These are phyloP conservation scores for Loxodonta africana DNA, from an alignment of 2,113 vertebrate species.

Conservation along the genomic window DNA sequence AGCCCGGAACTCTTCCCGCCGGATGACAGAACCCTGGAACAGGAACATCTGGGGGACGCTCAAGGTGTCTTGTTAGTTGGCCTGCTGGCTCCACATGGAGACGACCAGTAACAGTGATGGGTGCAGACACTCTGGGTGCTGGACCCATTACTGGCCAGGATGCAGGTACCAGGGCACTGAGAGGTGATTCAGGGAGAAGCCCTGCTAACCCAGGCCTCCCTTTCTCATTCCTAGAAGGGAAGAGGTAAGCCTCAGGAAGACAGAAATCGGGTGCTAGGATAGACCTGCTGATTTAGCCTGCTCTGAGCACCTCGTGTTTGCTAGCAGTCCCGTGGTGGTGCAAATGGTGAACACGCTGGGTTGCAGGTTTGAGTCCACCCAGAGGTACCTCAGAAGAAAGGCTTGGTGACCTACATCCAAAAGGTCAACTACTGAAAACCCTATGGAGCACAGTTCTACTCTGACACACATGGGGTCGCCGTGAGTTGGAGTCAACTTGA, in stretches of 20 bases:
- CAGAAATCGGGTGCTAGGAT: neutral
- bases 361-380: too few species aligned
- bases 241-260: neutral
- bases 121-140: neutral
- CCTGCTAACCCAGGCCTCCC: neutral
- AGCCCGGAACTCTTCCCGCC: conserved; percentile 69
- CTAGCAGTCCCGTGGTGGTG: neutral
- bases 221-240: neutral
- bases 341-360: neutral
- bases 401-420: too few species aligned
- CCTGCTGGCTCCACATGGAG: conserved; percentile 17
- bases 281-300: neutral
- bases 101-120: neutral
- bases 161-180: neutral
- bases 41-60: conserved; percentile 76
- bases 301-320: neutral
- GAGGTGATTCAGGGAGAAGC: neutral
- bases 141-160: conserved; percentile 7
- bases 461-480: too few species aligned
- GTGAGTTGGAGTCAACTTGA: too few species aligned
- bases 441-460: neutral
- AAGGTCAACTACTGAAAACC: neutral
- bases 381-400: too few species aligned
- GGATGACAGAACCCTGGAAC: conserved; percentile 52
- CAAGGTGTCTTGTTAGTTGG: conserved; percentile 72